These are phyloP conservation scores for Suillia variegata DNA, from an alignment of 2,888 invertebrate species.

Conservation along the genomic window DNA sequence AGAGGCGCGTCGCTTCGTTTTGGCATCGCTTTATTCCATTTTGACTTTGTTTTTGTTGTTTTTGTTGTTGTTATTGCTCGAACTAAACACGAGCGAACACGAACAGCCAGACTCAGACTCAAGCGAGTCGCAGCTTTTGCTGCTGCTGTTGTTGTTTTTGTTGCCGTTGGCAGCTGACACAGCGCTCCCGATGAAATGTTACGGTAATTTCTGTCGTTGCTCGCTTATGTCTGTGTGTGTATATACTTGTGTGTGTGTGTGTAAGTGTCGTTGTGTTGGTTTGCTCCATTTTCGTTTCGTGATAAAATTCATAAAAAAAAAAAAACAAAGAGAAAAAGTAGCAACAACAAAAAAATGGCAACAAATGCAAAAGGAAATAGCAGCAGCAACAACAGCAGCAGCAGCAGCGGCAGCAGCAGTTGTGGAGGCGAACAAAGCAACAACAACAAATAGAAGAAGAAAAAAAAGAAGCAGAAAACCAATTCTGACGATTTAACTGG, in stretches of 20 bases:
- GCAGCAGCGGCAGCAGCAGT: no score
- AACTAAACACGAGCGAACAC: neutral
- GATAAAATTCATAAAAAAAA: neutral
- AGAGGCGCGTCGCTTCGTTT: no score
- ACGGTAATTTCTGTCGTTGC: slow-evolving; percentile 22
- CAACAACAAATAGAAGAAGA: neutral
- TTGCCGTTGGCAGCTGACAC: slow-evolving; percentile 17
- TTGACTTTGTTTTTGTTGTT: slow-evolving; percentile 6
- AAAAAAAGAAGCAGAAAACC: no score
- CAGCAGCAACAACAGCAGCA: no score
- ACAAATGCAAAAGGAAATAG: slow-evolving; percentile 14
- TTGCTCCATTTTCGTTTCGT: slow-evolving; percentile 29
- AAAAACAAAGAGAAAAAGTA: slow-evolving; percentile 8
- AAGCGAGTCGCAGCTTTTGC: neutral
- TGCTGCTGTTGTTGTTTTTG: slow-evolving; percentile 14
- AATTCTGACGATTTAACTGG: slow-evolving; percentile 26
- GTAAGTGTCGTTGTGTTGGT: slow-evolving; percentile 15
- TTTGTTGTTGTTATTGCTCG: no score
- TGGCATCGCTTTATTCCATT: slow-evolving; percentile 12
- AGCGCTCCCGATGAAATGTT: slow-evolving; percentile 22
- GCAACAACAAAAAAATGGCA: no score
- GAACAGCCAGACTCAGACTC: neutral
- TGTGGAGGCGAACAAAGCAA: no score
- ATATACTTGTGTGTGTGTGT: slow-evolving; percentile 4
- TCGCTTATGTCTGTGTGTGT: slow-evolving; percentile 16